phyloP scores from a whole-genome alignment of 2,888 invertebrate genomes.

The Drosophila nr. perissopoda region DNA sequence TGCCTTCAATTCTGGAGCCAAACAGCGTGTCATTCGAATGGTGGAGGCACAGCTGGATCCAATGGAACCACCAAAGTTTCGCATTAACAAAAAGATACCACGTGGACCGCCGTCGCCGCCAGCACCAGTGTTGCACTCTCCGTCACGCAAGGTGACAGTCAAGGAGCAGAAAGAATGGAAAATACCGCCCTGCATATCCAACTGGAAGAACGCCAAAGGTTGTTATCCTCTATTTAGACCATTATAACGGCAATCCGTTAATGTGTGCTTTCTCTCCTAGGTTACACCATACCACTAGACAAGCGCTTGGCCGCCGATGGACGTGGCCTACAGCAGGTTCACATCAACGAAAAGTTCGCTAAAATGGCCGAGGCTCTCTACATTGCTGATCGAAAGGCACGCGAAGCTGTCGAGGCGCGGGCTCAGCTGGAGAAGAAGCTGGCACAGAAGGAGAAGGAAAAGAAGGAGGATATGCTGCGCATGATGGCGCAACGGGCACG shows the following conservation, averaged over 20 bases:
- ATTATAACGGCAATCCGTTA: not conserved
- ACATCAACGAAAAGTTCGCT: slow-evolving; percentile 99
- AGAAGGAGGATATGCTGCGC: slow-evolving; percentile 97
- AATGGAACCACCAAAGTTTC: slow-evolving; percentile 99
- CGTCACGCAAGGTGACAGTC: slow-evolving; percentile 98
- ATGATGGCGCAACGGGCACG: slow-evolving; percentile 97
- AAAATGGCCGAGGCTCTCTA: slow-evolving; percentile 98
- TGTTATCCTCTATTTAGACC: not conserved
- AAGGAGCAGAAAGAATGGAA: slow-evolving; percentile 99
- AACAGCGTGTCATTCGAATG: slow-evolving; percentile 98
- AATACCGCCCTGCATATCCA: slow-evolving; percentile 98
- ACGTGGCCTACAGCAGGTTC: slow-evolving; percentile 97
- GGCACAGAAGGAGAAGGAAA: slow-evolving; percentile 99
- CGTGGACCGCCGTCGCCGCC: slow-evolving; percentile 99
- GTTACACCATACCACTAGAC: slow-evolving; percentile 97
- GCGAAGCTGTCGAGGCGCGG: slow-evolving; percentile 98
- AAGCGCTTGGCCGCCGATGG: slow-evolving; percentile 99
- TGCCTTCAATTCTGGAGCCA: slow-evolving; percentile 97
- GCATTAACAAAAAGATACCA: slow-evolving; percentile 99
- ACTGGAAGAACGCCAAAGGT: slow-evolving; percentile 99
- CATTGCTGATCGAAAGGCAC: slow-evolving; percentile 98
- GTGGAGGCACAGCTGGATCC: slow-evolving; percentile 98
- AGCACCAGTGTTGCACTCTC: slow-evolving; percentile 99
- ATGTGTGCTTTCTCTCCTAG: slow-evolving; percentile 11
- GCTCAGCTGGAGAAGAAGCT: slow-evolving; percentile 98